phyloP scores from a whole-genome alignment of 2,888 invertebrate species.

The Perizoma flavofasciatum region DNA sequence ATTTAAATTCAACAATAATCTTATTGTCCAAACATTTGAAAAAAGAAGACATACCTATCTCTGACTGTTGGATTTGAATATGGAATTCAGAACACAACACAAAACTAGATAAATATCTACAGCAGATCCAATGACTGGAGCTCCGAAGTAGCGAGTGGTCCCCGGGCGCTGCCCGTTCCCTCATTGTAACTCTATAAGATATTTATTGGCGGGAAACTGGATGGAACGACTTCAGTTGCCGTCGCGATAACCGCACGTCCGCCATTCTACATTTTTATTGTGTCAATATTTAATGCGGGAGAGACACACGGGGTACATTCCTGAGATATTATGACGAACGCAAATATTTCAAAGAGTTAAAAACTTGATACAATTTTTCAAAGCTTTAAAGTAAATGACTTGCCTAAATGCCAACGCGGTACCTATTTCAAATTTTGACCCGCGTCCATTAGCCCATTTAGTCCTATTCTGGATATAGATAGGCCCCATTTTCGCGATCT shows the following conservation, averaged over 20 bases:
- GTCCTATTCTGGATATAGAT: too few species aligned
- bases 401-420: too few species aligned
- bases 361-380: too few species aligned
- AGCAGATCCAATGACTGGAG: conserved; percentile 15
- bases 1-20: too few species aligned
- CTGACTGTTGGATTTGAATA: too few species aligned
- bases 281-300: conserved; percentile 80
- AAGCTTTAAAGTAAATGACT: too few species aligned
- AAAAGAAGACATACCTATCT: too few species aligned
- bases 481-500: too few species aligned
- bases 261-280: conserved; percentile 81
- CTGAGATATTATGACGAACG: conserved; percentile 24
- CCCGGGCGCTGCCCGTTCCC: conserved; percentile 61
- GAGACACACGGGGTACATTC: conserved; percentile 31
- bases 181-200: conserved; percentile 82
- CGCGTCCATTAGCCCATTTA: too few species aligned
- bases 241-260: conserved; percentile 72
- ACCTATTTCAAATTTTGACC: too few species aligned
- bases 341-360: neutral
- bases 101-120: conserved; percentile 14
- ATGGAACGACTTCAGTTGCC: conserved; percentile 73
- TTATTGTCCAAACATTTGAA: too few species aligned
- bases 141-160: conserved; percentile 59
- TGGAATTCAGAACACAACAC: neutral
- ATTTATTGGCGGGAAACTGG: conserved; percentile 80